These are phyloP conservation scores for Lasioglossum figueresi DNA, from an alignment of 2,888 invertebrate genomes.

Conservation along the genomic window DNA sequence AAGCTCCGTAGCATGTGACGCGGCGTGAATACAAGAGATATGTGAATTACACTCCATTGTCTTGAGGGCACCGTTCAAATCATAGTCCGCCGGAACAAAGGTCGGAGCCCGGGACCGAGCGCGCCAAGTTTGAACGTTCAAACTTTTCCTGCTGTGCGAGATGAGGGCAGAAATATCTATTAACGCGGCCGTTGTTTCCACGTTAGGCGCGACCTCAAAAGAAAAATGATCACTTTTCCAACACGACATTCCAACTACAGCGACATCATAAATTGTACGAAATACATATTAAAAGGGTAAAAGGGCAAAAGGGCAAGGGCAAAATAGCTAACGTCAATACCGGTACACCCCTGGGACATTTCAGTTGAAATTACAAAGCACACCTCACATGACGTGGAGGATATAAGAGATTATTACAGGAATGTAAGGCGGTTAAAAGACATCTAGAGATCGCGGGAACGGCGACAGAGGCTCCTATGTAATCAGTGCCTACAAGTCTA, in stretches of 20 bases:
- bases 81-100: slow-evolving; percentile 25
- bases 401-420: not conserved
- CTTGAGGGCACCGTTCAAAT: slow-evolving; percentile 54
- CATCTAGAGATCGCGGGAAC: not conserved
- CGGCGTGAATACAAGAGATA: slow-evolving; percentile 62
- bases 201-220: not conserved
- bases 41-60: slow-evolving; percentile 64
- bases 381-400: not conserved
- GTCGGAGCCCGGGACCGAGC: not conserved
- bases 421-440: not conserved
- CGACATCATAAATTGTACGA: not conserved
- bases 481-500: not conserved
- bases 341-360: not conserved
- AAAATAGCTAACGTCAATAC: not conserved
- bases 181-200: not conserved
- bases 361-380: not conserved
- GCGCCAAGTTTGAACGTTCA: slow-evolving; percentile 21
- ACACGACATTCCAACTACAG: not conserved
- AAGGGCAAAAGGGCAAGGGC: too few relatives aligned
- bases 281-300: not conserved
- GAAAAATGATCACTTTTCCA: not conserved
- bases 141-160: slow-evolving; percentile 27
- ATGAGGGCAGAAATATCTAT: not conserved
- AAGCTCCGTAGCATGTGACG: slow-evolving; percentile 55
- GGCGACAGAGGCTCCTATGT: not conserved